Percentiles rank a stretch among this genome's conserved stretches.
Conservation (phyloP, 2,113 vertebrate genomes). For the Pelmatolapia mariae region DNA sequence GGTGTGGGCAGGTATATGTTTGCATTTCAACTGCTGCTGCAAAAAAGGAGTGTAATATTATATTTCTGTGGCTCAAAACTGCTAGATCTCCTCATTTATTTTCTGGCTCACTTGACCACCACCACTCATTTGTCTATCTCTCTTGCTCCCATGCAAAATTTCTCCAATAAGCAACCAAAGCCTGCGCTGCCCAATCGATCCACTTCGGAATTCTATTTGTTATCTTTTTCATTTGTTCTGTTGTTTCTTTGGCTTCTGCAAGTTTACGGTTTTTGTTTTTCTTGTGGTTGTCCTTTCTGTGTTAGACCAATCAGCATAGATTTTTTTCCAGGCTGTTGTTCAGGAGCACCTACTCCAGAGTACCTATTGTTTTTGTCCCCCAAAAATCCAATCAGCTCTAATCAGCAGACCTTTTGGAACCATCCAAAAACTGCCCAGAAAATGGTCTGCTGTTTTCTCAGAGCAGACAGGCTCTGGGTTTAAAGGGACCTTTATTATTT, state of each 20-base stretch:
- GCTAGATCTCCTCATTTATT: neutral
- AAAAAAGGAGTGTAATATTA: neutral
- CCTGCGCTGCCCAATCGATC: neutral
- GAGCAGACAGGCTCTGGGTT: neutral
- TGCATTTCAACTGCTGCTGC: neutral
- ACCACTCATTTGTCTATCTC: neutral
- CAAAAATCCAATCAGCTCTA: neutral
- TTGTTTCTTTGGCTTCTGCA: neutral
- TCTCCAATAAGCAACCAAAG: neutral
- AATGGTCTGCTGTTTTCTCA: neutral
- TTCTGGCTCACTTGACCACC: neutral
- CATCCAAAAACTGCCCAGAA: neutral
- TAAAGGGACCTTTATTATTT: neutral
- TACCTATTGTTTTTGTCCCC: neutral
- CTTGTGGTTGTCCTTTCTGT: neutral
- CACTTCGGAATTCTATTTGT: neutral
- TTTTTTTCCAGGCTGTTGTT: neutral
- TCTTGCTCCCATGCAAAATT: neutral
- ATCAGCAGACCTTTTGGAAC: neutral
- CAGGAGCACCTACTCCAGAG: neutral
- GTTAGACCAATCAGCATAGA: neutral
- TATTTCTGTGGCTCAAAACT: neutral
- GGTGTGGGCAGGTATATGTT: neutral
- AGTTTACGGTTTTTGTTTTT: neutral
- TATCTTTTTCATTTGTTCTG: neutral